Percentiles rank a stretch among this genome's conserved stretches.
These are phyloP conservation scores for Ceyx erithaca DNA, from an alignment of 2,797 vertebrate genomes.

Conservation along the genomic window DNA sequence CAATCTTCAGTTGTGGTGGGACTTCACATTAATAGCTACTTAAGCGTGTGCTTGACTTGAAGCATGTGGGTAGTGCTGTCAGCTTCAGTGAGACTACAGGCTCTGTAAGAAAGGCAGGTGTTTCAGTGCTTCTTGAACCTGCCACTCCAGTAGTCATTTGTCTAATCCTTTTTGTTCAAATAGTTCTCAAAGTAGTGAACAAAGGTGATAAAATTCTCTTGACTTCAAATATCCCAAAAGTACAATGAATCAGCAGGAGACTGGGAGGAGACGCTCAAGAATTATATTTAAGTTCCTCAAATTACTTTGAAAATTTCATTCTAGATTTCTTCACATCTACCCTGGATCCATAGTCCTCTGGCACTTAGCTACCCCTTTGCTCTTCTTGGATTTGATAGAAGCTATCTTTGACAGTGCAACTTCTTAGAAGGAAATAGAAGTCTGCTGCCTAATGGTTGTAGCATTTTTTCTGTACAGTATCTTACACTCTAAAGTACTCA, in stretches of 20 bases:
- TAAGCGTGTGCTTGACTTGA: background rate
- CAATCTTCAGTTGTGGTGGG: background rate
- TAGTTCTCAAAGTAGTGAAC: background rate
- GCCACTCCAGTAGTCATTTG: conserved; percentile 2
- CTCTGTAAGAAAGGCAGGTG: background rate
- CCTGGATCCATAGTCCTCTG: background rate
- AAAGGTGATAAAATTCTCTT: background rate
- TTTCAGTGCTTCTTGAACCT: conserved; percentile 9
- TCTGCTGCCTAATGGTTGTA: background rate
- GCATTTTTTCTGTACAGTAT: background rate
- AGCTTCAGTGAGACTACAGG: background rate
- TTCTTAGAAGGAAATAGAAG: background rate
- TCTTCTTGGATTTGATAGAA: background rate
- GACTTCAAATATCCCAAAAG: background rate
- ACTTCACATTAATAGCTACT: background rate
- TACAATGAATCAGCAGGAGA: background rate
- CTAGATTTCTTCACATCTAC: background rate
- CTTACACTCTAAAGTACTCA: background rate
- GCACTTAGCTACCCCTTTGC: background rate
- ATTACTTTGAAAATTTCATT: background rate
- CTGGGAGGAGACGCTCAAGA: background rate
- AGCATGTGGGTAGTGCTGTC: background rate
- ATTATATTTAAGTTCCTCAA: background rate
- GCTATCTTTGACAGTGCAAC: background rate
- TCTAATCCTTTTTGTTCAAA: conserved; percentile 22